Percentiles rank a stretch among this genome's conserved stretches.
Conservation (phyloP, 1,140 invertebrate genomes). For the Plectrocnemia conspersa region DNA sequence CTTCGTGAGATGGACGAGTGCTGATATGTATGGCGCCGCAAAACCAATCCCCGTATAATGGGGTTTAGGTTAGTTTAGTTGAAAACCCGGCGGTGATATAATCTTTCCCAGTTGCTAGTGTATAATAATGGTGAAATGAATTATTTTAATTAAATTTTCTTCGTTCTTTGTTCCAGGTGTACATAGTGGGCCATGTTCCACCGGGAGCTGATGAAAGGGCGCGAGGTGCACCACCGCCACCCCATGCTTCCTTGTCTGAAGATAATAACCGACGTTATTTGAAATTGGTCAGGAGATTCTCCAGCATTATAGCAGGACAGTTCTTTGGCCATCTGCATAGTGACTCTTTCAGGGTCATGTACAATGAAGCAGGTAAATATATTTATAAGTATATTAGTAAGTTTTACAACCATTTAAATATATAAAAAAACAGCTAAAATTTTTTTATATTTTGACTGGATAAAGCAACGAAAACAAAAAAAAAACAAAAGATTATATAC, state of each 20-base stretch:
- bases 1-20: constrained; percentile 2
- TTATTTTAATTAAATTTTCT: background rate
- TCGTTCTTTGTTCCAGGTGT: constrained; percentile 63
- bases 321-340: constrained; percentile 91
- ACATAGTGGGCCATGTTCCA: constrained; percentile 83
- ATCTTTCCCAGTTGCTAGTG: background rate
- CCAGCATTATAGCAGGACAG: constrained; percentile 79
- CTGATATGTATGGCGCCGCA: background rate
- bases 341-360: constrained; percentile 82
- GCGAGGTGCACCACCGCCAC: constrained; percentile 54
- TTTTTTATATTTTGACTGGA: too few relatives aligned
- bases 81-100: background rate
- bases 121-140: background rate
- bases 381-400: too few relatives aligned
- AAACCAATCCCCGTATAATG: constrained; percentile 7
- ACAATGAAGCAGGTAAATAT: constrained; percentile 64
- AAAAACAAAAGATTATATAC: too few relatives aligned
- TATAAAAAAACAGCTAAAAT: too few relatives aligned
- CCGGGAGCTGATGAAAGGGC: constrained; percentile 81
- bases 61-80: background rate
- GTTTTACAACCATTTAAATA: too few relatives aligned
- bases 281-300: constrained; percentile 65
- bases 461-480: too few relatives aligned
- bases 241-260: constrained; percentile 57
- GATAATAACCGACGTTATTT: constrained; percentile 68